Evolutionary conservation across 2,888 invertebrate genomes (phyloP), one percentile per base, ranked within the genome.

Genomic region (Epinotia bilunana): DNA sequence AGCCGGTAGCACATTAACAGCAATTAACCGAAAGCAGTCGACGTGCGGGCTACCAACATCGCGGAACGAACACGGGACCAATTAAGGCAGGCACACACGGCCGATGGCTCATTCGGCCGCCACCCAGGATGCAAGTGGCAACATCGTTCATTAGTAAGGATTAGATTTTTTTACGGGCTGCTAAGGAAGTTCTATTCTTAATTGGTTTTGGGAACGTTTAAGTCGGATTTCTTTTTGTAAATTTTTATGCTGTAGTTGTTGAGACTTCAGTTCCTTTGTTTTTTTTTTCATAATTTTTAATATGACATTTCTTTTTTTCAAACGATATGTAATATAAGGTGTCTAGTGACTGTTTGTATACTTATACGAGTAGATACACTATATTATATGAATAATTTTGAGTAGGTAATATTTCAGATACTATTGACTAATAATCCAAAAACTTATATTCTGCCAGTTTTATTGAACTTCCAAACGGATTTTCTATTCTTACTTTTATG

Each of bases 41-140:
- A 72, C 72, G 64, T 16, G 67, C 63, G 58, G 69, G 69, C 69
- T 74, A 71, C 77, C 72, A 78, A 76, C 74, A 60, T 76, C 76
- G 75, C 77, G 72, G 73, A 77, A 77, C 78, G 77, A 65, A 87
- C 86, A 86, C 64, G 84, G 77, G 74, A 55, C 85, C 86, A 87
- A 86, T 87, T 87, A 87, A 86, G 80, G 49, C 79, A 71, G n/a
- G 67, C 68, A 80, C 81, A 84, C 83, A 81, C 81, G 81, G 79
- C 77, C 23, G 49, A 23, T 55, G 80, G 78, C 82, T 81, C 79
- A 83, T 79, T 82, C 78, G 74, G 64, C 68, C 67, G 64, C 77
- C 77, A 77, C 77, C 77, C 74, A 74, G 60, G 64, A 65, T 53
- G 53, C n/a, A n/a, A 13, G 53, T 64, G 69, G 73, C 73, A 67